Conservation (phyloP, 2,888 invertebrate genomes). For the Drosophila acutilabella region DNA sequence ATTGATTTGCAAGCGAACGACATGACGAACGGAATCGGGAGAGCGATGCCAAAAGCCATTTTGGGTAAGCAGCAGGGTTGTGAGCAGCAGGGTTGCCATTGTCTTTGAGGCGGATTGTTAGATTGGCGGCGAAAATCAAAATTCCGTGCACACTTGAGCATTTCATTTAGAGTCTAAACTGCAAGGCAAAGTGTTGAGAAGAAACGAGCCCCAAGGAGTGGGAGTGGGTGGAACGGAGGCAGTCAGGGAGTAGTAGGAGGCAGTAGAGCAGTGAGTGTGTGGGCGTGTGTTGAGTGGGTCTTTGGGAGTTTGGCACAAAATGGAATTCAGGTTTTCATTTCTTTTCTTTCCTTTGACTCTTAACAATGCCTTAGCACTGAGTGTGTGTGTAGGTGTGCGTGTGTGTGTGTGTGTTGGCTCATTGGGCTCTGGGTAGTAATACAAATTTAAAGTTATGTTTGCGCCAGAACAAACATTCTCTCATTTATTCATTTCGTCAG, state of each 20-base stretch:
- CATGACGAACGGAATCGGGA: slow-evolving; percentile 79
- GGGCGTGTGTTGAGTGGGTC: slow-evolving; percentile 16
- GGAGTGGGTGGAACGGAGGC: not conserved
- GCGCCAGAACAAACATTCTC: slow-evolving; percentile 51
- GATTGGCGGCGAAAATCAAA: slow-evolving; percentile 77
- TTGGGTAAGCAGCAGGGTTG: not conserved
- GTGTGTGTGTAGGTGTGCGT: not conserved
- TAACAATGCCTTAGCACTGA: slow-evolving; percentile 63
- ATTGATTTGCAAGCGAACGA: slow-evolving; percentile 83
- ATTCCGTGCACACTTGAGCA: slow-evolving; percentile 83
- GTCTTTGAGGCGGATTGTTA: not conserved
- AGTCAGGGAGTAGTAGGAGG: not conserved
- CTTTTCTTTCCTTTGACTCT: slow-evolving; percentile 24
- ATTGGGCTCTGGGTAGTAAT: slow-evolving; percentile 78
- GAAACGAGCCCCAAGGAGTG: not conserved
- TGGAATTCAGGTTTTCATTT: slow-evolving; percentile 67
- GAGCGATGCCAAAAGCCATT: slow-evolving; percentile 27
- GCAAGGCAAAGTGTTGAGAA: slow-evolving; percentile 54
- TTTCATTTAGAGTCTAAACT: slow-evolving; percentile 82
- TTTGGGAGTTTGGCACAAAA: slow-evolving; percentile 66
- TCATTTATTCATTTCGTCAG: slow-evolving; percentile 79
- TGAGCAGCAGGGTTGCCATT: slow-evolving; percentile 9
- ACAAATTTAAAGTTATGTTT: slow-evolving; percentile 81
- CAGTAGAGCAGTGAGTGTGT: slow-evolving; percentile 5
- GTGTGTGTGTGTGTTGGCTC: slow-evolving; percentile 45